These are phyloP conservation scores for Podarcis muralis DNA, from an alignment of 2,113 vertebrate genomes.

Conservation along the genomic window DNA sequence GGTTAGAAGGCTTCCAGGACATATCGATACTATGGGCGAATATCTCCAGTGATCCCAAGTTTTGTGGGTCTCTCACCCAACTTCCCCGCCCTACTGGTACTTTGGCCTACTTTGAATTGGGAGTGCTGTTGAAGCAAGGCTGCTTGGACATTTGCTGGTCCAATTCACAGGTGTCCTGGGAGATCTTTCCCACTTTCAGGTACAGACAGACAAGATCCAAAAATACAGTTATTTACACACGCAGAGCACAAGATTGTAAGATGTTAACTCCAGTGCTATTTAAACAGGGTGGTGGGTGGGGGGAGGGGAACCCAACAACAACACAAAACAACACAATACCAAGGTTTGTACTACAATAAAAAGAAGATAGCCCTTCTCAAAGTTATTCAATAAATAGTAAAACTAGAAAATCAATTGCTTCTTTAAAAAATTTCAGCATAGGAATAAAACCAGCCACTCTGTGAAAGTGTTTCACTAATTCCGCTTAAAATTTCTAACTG, in stretches of 20 bases:
- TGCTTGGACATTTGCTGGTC: not conserved
- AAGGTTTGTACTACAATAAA: constrained; percentile 71
- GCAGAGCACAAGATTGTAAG: constrained; percentile 51
- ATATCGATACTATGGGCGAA: not conserved
- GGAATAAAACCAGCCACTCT: constrained; percentile 26
- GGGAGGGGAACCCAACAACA: constrained; percentile 34
- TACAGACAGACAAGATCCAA: constrained; percentile 61
- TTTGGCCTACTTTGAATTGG: not conserved
- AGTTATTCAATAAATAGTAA: constrained; percentile 80
- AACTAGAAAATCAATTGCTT: constrained; percentile 80
- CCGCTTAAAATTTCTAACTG: rapidly evolving
- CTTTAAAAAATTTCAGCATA: constrained; percentile 66
- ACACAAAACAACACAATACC: constrained; percentile 57
- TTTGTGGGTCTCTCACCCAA: not conserved
- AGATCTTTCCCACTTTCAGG: constrained; percentile 18
- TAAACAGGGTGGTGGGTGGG: not conserved
- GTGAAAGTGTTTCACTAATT: not conserved
- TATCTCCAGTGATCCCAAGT: not conserved
- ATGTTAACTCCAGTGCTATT: constrained; percentile 54
- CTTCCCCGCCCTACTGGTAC: not conserved
- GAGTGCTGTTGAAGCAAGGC: not conserved
- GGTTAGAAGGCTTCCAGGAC: no score
- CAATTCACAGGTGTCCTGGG: not conserved
- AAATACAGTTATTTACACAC: constrained; percentile 73
- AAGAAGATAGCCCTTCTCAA: constrained; percentile 85